Evolutionary conservation across 2,797 vertebrate species (phyloP).

Genomic region (Miichthys miiuy): DNA sequence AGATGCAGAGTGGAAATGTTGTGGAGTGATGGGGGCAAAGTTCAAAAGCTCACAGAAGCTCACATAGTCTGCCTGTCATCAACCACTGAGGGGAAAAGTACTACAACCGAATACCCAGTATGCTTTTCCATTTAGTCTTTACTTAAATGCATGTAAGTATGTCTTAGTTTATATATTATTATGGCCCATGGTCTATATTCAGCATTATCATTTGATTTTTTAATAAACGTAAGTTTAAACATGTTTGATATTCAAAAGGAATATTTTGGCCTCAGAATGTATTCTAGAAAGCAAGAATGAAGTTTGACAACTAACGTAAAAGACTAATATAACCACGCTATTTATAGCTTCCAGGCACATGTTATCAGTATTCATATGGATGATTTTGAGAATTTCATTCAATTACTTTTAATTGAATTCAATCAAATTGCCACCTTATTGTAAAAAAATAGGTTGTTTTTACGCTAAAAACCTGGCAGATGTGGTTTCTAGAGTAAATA

Average conservation of each 20-base stretch:
- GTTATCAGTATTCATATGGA: neutral
- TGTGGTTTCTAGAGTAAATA: no score
- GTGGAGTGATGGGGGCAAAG: constrained; percentile 23
- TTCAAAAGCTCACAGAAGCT: constrained; percentile 35
- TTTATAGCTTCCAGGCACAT: neutral
- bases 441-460: no score
- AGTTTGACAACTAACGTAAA: neutral
- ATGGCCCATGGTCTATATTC: neutral
- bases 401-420: neutral
- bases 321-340: neutral
- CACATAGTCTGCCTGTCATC: neutral
- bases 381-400: neutral
- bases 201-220: neutral
- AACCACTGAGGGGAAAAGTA: neutral
- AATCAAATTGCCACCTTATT: no score
- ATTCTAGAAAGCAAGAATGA: neutral
- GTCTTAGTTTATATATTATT: neutral
- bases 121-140: neutral
- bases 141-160: neutral
- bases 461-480: no score
- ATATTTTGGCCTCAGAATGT: neutral
- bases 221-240: neutral
- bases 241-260: neutral
- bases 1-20: neutral
- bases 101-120: neutral